Evolutionary conservation across 92 coral and sea anemone species (phyloP), one percentile per base, ranked within the genome.

Genomic region (Epizoanthus illoricatus): DNA sequence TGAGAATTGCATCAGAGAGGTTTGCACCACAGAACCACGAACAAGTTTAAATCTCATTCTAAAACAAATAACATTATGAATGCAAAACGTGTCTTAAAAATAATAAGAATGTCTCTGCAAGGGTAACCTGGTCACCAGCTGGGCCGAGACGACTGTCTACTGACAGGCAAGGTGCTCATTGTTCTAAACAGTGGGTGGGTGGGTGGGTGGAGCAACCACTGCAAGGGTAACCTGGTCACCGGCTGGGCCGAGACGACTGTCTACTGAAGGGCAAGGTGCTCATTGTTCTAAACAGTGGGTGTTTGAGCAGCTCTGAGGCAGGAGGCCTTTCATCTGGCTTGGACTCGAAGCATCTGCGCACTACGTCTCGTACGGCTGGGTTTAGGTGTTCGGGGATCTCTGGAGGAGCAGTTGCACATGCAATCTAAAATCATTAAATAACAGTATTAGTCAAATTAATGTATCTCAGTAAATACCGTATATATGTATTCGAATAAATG

Each of bases 181-280:
- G 86, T 87, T 20, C 95, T 95, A 74, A 95, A 95, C 16, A 95
- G 84, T 10, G 98, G 96, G 70, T 93, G 98, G n/a, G n/a, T n/a
- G n/a, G n/a, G n/a, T n/a, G n/a, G n/a, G n/a, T n/a, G n/a, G n/a
- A n/a, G n/a, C n/a, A n/a, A n/a, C n/a, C n/a, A n/a, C 56, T 49
- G 15, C 49, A 49, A 49, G 15, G 9, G 56, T 23, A 17, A 41
- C 59, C 43, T 55, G 13, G 64, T 42, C 55, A 78, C 82, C 71
- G 71, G 67, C 45, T 20, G 9, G 82, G 24, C 71, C 61, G 60
- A 1, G 82, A 61, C 7, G 71, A 61, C 82, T 78, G 82, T 19
- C 33, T 56, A 23, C 56, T 68, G 70, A 71, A 65, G 16, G 69
- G 79, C 39, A 69, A 76, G 43, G 64, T 28, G 65, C 74, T 71